Percentiles rank a stretch among this genome's conserved stretches.
phyloP scores from a whole-genome alignment of 2,113 vertebrate species.

The Panthera tigris region DNA sequence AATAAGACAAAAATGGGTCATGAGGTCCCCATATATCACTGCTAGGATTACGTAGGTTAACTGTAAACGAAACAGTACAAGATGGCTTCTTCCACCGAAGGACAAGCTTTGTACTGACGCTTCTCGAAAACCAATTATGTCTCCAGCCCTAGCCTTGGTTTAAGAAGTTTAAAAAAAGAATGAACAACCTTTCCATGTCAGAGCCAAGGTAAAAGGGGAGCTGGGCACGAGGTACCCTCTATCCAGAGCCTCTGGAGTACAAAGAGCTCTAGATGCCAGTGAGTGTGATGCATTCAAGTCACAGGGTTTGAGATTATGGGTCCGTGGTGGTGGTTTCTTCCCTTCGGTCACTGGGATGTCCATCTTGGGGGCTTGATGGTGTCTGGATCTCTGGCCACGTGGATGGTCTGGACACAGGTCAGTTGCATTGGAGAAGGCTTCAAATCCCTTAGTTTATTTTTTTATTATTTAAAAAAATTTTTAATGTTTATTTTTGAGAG shows the following conservation, averaged over 20 bases:
- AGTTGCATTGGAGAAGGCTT: conserved; percentile 93
- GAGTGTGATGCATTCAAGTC: conserved; percentile 94
- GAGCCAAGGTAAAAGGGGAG: conserved; percentile 27
- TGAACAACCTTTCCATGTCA: conserved; percentile 50
- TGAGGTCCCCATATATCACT: not conserved
- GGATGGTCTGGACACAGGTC: conserved; percentile 89
- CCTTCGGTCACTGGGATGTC: conserved; percentile 86
- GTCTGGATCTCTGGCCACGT: conserved; percentile 86
- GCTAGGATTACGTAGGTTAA: not conserved
- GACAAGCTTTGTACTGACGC: not conserved
- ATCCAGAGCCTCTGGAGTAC: not conserved
- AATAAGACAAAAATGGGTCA: not conserved
- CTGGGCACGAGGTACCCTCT: not conserved
- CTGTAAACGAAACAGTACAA: not conserved
- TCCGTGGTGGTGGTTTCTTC: conserved; percentile 83
- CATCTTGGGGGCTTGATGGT: conserved; percentile 90
- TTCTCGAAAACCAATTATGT: not conserved
- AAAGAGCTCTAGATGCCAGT: conserved; percentile 87
- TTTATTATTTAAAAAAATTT: no score
- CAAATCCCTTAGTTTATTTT: not conserved
- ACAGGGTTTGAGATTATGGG: conserved; percentile 91
- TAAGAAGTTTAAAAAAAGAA: not conserved
- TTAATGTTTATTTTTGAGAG: no score
- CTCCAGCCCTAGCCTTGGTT: not conserved
- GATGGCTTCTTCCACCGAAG: not conserved